These are phyloP conservation scores for Bos taurus DNA, from an alignment of 2,113 vertebrate genomes.

Conservation along the genomic window DNA sequence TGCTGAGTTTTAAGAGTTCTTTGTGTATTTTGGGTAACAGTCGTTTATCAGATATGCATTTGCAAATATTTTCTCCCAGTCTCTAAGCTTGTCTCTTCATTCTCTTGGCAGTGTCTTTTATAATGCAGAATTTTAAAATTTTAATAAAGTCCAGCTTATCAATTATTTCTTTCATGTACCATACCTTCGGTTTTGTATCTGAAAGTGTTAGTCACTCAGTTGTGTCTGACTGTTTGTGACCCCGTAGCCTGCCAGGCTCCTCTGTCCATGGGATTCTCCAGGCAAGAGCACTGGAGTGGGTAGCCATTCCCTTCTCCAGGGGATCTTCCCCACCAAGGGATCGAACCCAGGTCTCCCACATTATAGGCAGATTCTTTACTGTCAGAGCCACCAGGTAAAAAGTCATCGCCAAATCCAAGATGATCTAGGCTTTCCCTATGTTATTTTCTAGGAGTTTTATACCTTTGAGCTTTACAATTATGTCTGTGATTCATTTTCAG, in stretches of 20 bases:
- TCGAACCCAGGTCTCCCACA: not conserved
- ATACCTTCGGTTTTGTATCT: not conserved
- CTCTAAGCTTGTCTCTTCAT: not conserved
- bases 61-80: not conserved
- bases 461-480: not conserved
- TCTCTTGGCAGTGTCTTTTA: not conserved
- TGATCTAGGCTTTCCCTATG: not conserved
- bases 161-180: not conserved
- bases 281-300: not conserved
- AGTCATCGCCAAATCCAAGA: accelerated
- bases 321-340: not conserved
- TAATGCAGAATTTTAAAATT: not conserved
- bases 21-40: not conserved
- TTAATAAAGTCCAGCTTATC: not conserved
- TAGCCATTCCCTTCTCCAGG: not conserved
- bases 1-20: not conserved
- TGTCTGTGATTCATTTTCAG: not conserved
- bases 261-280: not conserved
- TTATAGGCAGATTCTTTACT: not conserved
- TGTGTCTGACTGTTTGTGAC: not conserved
- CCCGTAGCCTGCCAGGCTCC: not conserved
- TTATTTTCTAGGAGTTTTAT: not conserved
- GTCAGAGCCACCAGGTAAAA: not conserved
- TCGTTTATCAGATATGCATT: not conserved
- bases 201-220: not conserved